Conservation (phyloP, 2,888 invertebrate genomes). For the Andrena trimmerana region DNA sequence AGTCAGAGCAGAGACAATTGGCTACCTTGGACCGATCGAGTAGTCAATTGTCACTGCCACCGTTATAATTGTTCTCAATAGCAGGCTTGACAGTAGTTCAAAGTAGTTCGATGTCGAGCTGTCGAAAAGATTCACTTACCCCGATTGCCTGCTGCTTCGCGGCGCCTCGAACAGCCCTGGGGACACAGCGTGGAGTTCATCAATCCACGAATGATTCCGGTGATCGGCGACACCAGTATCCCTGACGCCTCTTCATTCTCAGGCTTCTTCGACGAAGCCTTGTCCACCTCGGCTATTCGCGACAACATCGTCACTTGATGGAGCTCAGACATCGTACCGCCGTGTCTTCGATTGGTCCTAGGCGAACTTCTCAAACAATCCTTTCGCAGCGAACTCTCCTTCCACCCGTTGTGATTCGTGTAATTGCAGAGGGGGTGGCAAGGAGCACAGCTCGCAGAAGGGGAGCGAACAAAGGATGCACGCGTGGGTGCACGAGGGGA, state of each 20-base stretch:
- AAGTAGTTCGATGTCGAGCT: neutral
- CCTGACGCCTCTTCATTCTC: neutral
- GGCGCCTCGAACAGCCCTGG: neutral
- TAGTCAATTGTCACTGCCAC: no score
- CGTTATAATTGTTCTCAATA: no score
- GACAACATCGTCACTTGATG: constrained; percentile 25
- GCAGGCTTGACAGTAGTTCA: no score
- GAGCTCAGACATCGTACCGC: constrained; percentile 23
- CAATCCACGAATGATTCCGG: constrained; percentile 72
- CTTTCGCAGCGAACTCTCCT: neutral
- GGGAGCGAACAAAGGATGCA: constrained; percentile 1
- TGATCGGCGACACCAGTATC: constrained; percentile 72
- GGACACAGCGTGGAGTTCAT: constrained; percentile 71
- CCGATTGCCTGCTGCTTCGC: neutral
- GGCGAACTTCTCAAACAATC: neutral
- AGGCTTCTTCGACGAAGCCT: constrained; percentile 27
- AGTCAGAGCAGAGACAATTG: no score
- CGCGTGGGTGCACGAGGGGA: constrained; percentile 5
- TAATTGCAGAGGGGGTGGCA: neutral
- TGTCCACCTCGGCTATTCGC: constrained; percentile 56
- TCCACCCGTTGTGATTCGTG: neutral
- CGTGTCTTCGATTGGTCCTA: neutral
- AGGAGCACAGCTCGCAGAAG: neutral
- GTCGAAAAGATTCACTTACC: constrained; percentile 24
- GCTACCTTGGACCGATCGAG: no score